Conservation (phyloP, 2,888 invertebrate genomes). For the Octonoba sinensis region DNA sequence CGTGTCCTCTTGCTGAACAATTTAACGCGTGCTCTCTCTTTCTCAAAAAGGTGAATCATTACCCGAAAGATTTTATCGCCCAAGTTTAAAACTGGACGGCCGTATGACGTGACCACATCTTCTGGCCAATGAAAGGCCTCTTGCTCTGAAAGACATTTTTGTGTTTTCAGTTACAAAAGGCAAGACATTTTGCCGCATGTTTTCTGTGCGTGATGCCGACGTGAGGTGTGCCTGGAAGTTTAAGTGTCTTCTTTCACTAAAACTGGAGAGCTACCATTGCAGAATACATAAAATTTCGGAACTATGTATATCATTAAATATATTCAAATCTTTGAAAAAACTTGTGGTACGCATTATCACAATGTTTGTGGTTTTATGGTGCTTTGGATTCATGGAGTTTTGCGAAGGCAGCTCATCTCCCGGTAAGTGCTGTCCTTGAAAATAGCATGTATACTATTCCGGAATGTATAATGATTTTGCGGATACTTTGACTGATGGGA, state of each 20-base stretch:
- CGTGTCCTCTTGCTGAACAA: no score
- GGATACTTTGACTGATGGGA: no score
- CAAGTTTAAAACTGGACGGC: no score
- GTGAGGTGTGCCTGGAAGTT: slow-evolving; percentile 21
- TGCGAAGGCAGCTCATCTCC: slow-evolving; percentile 16
- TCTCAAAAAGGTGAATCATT: no score
- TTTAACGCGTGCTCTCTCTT: no score
- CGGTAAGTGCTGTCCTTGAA: slow-evolving; percentile 2
- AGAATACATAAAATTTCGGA: slow-evolving; percentile 9
- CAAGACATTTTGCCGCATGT: slow-evolving; percentile 30
- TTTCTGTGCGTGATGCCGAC: slow-evolving; percentile 18
- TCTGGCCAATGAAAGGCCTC: slow-evolving; percentile 7
- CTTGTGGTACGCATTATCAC: slow-evolving; percentile 4
- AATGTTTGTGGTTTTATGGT: slow-evolving; percentile 4
- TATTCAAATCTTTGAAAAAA: slow-evolving; percentile 6
- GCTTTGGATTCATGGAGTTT: slow-evolving; percentile 11
- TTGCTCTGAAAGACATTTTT: background rate
- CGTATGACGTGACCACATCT: slow-evolving; percentile 28
- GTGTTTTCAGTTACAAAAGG: background rate
- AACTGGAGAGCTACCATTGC: slow-evolving; percentile 2
- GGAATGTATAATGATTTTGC: no score
- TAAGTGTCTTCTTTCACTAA: background rate
- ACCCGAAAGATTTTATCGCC: no score
- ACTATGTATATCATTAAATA: slow-evolving; percentile 15
- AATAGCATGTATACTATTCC: background rate